These are phyloP conservation scores for Drosophila nigrodunni DNA, from an alignment of 1,140 invertebrate species.

Conservation along the genomic window DNA sequence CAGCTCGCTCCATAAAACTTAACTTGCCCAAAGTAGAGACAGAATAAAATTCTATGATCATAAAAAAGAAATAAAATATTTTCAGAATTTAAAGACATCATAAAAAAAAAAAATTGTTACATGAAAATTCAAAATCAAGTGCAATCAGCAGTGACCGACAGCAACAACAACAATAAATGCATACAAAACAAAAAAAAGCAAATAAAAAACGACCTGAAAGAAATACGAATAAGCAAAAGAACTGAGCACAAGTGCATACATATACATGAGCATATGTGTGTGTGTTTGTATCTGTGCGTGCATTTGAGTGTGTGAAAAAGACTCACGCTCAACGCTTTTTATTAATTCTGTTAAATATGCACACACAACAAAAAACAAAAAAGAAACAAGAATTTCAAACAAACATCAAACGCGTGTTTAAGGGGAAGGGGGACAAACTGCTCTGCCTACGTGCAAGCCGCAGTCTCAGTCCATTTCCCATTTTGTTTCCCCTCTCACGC, in stretches of 20 bases:
- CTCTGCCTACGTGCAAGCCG: constrained; percentile 41
- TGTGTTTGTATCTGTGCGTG: constrained; percentile 23
- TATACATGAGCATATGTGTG: constrained; percentile 14
- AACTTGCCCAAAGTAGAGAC: background rate
- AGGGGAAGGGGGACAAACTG: background rate
- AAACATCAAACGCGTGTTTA: constrained; percentile 42
- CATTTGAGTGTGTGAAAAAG: constrained; percentile 53
- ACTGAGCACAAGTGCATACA: constrained; percentile 41
- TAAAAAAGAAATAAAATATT: constrained; percentile 33
- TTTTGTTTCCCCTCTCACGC: constrained; percentile 37
- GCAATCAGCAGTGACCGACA: constrained; percentile 32
- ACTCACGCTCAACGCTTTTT: constrained; percentile 55
- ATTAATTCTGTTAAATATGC: constrained; percentile 58
- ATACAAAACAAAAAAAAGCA: constrained; percentile 44
- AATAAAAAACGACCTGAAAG: constrained; percentile 24
- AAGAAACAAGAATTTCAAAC: constrained; percentile 59
- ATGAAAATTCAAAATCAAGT: constrained; percentile 44
- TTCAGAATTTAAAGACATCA: constrained; percentile 13
- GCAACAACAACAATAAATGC: constrained; percentile 24
- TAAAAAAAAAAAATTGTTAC: constrained; percentile 31
- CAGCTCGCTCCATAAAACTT: background rate
- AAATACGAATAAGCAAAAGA: constrained; percentile 24
- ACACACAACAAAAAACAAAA: constrained; percentile 42
- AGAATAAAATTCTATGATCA: constrained; percentile 19
- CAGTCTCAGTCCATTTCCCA: constrained; percentile 47